These are phyloP conservation scores for Agrotis exclamationis DNA, from an alignment of 2,888 invertebrate species.

Conservation along the genomic window DNA sequence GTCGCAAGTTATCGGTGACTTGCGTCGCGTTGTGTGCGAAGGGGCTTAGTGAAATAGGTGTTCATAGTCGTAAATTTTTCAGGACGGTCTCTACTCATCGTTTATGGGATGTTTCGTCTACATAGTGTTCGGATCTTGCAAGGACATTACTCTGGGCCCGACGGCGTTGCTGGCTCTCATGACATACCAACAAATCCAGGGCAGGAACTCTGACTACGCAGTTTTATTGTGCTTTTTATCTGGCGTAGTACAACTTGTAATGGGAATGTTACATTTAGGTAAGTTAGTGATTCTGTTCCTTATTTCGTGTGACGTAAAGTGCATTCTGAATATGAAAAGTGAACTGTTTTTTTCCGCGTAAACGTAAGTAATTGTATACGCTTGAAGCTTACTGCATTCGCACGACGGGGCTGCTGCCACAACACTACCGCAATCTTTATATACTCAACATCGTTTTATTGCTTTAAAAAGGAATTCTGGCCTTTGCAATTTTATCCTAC, in stretches of 20 bases:
- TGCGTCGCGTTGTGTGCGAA: too few relatives aligned
- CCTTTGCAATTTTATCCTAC: slow-evolving; percentile 3
- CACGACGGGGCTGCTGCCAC: slow-evolving; percentile 23
- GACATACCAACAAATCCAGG: slow-evolving; percentile 95
- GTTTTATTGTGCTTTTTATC: slow-evolving; percentile 96
- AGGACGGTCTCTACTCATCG: slow-evolving; percentile 98
- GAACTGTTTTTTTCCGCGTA: slow-evolving; percentile 10
- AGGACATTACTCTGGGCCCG: slow-evolving; percentile 97
- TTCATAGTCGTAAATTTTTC: slow-evolving; percentile 71
- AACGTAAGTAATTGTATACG: slow-evolving; percentile 23
- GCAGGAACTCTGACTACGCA: slow-evolving; percentile 94
- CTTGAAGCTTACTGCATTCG: slow-evolving; percentile 21
- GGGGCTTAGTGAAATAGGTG: slow-evolving; percentile 10
- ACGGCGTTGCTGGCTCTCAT: slow-evolving; percentile 98
- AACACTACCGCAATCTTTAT: slow-evolving; percentile 46
- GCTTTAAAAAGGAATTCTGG: slow-evolving; percentile 28
- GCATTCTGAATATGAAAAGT: slow-evolving; percentile 4
- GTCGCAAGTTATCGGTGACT: too few relatives aligned
- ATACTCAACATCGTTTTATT: slow-evolving; percentile 37
- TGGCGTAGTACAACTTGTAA: slow-evolving; percentile 95
- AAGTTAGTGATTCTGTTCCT: slow-evolving; percentile 68
- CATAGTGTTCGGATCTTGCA: slow-evolving; percentile 96
- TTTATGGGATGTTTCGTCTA: slow-evolving; percentile 98
- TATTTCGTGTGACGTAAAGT: slow-evolving; percentile 29
- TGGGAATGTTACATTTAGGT: slow-evolving; percentile 96